Percentiles rank a stretch among this genome's conserved stretches.
Conservation (phyloP, 2,888 invertebrate species). For the Cancer borealis region DNA sequence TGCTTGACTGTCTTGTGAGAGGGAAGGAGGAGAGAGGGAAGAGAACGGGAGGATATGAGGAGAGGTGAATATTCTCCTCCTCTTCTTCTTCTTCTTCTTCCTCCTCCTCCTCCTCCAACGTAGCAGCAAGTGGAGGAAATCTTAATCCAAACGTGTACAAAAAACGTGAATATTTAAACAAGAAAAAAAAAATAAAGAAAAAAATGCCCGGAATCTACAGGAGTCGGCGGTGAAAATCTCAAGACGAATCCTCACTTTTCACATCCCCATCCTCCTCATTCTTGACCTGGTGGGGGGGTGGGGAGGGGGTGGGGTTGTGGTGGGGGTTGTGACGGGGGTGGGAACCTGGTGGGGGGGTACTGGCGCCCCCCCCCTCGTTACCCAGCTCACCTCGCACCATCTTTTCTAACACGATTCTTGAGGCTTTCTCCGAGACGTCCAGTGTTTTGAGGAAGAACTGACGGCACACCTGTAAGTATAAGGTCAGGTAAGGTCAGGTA, state of each 20-base stretch:
- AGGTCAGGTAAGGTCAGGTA: background rate
- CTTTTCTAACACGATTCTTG: constrained; percentile 76
- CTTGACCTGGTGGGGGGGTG: constrained; percentile 13
- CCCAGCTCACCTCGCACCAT: constrained; percentile 76
- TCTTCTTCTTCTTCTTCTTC: background rate
- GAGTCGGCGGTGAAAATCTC: background rate
- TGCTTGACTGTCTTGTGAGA: background rate
- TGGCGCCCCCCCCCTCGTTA: constrained; percentile 21
- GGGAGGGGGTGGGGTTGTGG: constrained; percentile 22
- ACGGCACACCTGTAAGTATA: constrained; percentile 73
- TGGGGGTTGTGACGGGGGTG: background rate
- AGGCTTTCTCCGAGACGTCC: constrained; percentile 77
- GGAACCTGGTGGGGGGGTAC: constrained; percentile 41
- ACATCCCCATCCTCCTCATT: constrained; percentile 38
- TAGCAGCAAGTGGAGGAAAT: no score
- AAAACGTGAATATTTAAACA: background rate
- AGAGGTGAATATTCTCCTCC: no score
- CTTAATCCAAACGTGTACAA: no score
- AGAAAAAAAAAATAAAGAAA: background rate
- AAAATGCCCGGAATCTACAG: background rate
- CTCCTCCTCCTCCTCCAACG: no score
- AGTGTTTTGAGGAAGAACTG: constrained; percentile 77
- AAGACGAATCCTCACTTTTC: constrained; percentile 65
- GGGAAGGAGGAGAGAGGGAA: no score
- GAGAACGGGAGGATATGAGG: no score